Base-by-base conservation (phyloP, 2,797 vertebrate species). In the Huso huso region DNA sequence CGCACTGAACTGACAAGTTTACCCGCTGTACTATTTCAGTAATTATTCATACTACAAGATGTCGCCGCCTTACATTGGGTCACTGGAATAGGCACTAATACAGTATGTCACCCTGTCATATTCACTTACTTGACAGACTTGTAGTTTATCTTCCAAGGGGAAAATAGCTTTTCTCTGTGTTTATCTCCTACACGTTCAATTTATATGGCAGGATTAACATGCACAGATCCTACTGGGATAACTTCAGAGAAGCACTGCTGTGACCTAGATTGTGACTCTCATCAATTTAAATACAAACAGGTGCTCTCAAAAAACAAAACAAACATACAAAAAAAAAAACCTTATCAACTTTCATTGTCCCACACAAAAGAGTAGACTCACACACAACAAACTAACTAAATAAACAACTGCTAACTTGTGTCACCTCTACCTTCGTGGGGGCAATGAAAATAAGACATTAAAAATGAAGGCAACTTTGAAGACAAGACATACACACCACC, bases 1-100 rank as follows among this genome's bases (percentile, higher is more conserved):
- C 15, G 61, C 61, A 37, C 8, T 62, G 61, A 62, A 62, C 61
- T 62, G 61, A 62, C 61, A 37, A 62, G 61, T 10, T 18, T 62
- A 62, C 37, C 61, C 6, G 37, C 18, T 37, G 18, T 62, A 62
- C 12, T 48, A 62, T 37, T 62, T 6, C 2, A 62, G 61, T 3
- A 62, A 23, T 37, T 62, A 62, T 10, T 62, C 61, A 62, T 62
- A 7, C 61, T 62, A 62, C 61, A 62, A 37, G 18, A 62, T 12
- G 61, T 62, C 18, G 8, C 18, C 13, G 11, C 13, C 7, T 48
- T 62, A 62, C 61, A 48, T 48, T 62, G 8, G 6, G 11, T 62
- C 48, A 23, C 18, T 62, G 2, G 48, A 7, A 23, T 62, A 48
- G 61, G 61, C 61, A 62, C 61, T 62, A 62, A 62, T 62, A 62